Conservation (phyloP, 1,140 invertebrate genomes). For the Drosophila pallidifrons region DNA sequence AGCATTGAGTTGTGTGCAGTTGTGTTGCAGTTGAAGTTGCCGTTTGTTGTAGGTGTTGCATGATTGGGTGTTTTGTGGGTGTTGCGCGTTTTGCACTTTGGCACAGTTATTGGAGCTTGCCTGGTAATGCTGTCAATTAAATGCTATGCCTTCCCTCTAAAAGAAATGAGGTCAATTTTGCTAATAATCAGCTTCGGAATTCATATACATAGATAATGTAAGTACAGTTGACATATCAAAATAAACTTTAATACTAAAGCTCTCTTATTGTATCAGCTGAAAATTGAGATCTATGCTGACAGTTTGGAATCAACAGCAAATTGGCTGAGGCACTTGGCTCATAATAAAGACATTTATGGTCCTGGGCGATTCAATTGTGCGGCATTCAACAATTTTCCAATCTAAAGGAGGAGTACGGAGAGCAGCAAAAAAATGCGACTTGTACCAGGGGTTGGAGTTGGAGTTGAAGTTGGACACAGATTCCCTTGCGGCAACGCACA, state of each 20-base stretch:
- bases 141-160: background rate
- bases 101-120: constrained; percentile 58
- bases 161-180: background rate
- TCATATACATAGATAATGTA: background rate
- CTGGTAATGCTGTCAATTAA: constrained; percentile 25
- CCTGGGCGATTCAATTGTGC: constrained; percentile 68
- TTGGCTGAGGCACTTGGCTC: constrained; percentile 63
- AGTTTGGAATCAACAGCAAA: constrained; percentile 39
- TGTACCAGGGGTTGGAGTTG: background rate
- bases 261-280: background rate
- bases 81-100: constrained; percentile 54
- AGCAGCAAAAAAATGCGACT: constrained; percentile 48
- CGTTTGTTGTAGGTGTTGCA: constrained; percentile 33
- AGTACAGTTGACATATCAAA: background rate
- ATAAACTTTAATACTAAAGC: background rate
- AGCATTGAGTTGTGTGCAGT: constrained; percentile 30
- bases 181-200: no score
- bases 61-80: constrained; percentile 43
- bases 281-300: constrained; percentile 16
- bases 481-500: constrained; percentile 45
- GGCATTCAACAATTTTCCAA: constrained; percentile 64
- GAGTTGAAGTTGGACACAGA: constrained; percentile 16
- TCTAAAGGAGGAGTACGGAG: constrained; percentile 19
- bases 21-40: constrained; percentile 18
- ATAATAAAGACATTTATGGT: constrained; percentile 79